Conservation (phyloP, 2,888 invertebrate species). For the Alcis repandata region DNA sequence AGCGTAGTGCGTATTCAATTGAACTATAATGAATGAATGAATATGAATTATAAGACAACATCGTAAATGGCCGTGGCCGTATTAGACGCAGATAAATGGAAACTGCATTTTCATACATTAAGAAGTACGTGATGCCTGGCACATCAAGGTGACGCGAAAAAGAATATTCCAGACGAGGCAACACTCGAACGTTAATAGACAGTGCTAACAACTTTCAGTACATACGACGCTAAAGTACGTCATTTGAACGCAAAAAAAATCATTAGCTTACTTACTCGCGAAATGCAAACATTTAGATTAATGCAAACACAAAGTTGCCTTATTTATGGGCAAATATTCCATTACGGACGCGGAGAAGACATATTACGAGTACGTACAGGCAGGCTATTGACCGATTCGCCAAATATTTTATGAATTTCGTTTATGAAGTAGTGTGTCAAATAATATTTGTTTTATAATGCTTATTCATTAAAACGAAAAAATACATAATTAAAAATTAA, state of each 20-base stretch:
- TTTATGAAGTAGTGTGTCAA: too few relatives aligned
- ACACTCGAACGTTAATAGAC: not conserved
- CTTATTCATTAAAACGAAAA: too few relatives aligned
- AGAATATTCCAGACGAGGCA: not conserved
- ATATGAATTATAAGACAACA: too few relatives aligned
- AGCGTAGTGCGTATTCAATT: too few relatives aligned
- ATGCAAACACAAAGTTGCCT: slow-evolving; percentile 33
- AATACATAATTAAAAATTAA: too few relatives aligned
- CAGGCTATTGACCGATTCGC: not conserved
- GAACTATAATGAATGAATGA: too few relatives aligned
- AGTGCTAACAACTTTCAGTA: slow-evolving; percentile 2
- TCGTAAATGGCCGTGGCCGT: too few relatives aligned
- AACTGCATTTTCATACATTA: not conserved
- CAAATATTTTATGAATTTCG: too few relatives aligned
- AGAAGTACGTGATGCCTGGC: not conserved
- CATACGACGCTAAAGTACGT: slow-evolving; percentile 7
- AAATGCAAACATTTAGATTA: slow-evolving; percentile 20
- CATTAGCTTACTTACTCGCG: slow-evolving; percentile 18
- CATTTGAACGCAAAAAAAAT: slow-evolving; percentile 11
- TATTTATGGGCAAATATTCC: slow-evolving; percentile 43
- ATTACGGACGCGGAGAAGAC: slow-evolving; percentile 16
- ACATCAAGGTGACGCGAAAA: not conserved
- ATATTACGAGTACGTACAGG: not conserved
- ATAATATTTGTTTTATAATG: too few relatives aligned
- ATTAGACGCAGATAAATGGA: too few relatives aligned